Evolutionary conservation across 2,797 vertebrate species (phyloP).

Genomic region (Melanogrammus aeglefinus): DNA sequence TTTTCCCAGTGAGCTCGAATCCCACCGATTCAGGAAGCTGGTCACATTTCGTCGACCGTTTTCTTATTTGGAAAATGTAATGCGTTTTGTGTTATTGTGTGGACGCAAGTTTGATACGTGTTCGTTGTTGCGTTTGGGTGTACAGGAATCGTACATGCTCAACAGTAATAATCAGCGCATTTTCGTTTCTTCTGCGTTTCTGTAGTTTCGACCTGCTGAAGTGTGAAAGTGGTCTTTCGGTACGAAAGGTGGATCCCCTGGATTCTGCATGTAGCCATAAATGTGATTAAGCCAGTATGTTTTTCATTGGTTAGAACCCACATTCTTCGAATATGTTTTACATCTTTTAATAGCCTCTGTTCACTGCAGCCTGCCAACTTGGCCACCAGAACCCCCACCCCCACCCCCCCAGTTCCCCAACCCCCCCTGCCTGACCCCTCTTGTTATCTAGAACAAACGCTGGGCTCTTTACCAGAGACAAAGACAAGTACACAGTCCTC

Average conservation of each 20-base stretch:
- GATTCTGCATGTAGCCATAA: constrained; percentile 34
- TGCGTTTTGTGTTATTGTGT: too few species aligned
- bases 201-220: background rate
- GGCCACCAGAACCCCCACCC: constrained; percentile 45
- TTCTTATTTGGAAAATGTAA: background rate
- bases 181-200: background rate
- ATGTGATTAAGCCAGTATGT: constrained; percentile 23
- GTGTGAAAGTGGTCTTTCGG: constrained; percentile 14
- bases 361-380: constrained; percentile 51
- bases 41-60: background rate
- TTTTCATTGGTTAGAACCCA: constrained; percentile 56
- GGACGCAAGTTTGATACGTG: background rate
- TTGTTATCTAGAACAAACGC: constrained; percentile 50
- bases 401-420: constrained; percentile 55
- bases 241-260: constrained; percentile 35
- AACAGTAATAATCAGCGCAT: background rate
- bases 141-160: background rate
- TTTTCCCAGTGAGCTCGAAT: background rate
- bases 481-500: constrained; percentile 24
- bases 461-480: constrained; percentile 32
- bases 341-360: constrained; percentile 72
- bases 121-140: background rate
- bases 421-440: constrained; percentile 37
- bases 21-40: background rate
- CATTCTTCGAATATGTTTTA: constrained; percentile 70